phyloP scores from a whole-genome alignment of 2,113 vertebrate genomes.

The Centrocercus urophasianus region DNA sequence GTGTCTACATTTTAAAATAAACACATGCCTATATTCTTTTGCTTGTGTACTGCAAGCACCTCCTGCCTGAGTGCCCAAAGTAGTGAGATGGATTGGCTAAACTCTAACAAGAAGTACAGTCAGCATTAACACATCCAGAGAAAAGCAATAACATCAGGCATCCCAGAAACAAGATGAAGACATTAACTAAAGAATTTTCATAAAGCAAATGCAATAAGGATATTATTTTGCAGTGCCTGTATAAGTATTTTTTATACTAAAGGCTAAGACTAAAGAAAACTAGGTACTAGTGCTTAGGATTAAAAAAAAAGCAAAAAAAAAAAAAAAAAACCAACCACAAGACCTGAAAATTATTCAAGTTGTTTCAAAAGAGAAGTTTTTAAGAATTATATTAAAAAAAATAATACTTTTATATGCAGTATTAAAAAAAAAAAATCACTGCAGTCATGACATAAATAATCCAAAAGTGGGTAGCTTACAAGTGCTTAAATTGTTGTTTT shows the following conservation, averaged over 20 bases:
- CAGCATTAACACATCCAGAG: not conserved
- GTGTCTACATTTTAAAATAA: slow-evolving; percentile 42
- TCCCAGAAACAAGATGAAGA: not conserved
- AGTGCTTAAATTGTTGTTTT: not conserved
- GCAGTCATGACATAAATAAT: not conserved
- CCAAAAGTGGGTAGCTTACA: not conserved
- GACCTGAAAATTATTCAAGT: not conserved
- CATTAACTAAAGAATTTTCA: not conserved
- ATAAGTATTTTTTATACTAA: not conserved
- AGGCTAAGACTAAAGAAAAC: not conserved
- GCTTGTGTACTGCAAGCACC: slow-evolving; percentile 1
- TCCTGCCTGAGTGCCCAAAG: not conserved
- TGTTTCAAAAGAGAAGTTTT: not conserved
- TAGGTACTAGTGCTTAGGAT: not conserved
- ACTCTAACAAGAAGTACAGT: not conserved
- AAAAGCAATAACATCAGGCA: not conserved
- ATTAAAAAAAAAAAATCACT: not conserved
- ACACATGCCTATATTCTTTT: slow-evolving; percentile 44
- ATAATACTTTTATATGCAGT: not conserved
- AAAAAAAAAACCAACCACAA: too few species aligned
- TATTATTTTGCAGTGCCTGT: not conserved
- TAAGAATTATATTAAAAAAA: not conserved
- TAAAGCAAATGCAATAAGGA: not conserved
- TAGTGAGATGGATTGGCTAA: slow-evolving; percentile 27
- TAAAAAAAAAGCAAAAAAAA: not conserved